Evolutionary conservation across 1,140 invertebrate genomes (phyloP).

Genomic region (Anastrepha obliqua): DNA sequence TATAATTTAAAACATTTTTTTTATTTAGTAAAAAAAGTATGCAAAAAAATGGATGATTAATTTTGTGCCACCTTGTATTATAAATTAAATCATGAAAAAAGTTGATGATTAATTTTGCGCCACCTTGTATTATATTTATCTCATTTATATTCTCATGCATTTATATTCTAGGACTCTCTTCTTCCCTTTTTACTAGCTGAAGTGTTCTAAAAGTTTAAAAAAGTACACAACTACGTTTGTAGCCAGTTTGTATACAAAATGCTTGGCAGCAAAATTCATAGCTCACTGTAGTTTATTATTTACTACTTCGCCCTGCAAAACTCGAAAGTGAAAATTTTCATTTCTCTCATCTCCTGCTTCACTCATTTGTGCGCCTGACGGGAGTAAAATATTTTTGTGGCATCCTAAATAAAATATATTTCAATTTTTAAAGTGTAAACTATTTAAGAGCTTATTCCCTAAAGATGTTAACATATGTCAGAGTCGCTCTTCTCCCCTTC

Average conservation of each 20-base stretch:
- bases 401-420: slow-evolving; percentile 23
- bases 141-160: too few relatives aligned
- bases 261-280: neutral
- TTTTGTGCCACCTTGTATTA: too few relatives aligned
- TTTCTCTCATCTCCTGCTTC: neutral
- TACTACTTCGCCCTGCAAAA: neutral
- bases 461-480: neutral
- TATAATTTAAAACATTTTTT: too few relatives aligned
- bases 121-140: too few relatives aligned
- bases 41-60: too few relatives aligned
- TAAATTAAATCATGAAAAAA: too few relatives aligned
- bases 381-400: neutral
- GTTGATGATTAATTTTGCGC: too few relatives aligned
- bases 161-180: too few relatives aligned
- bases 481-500: neutral
- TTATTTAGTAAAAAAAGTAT: too few relatives aligned
- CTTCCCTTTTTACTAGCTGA: too few relatives aligned
- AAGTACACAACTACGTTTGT: too few relatives aligned
- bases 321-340: neutral
- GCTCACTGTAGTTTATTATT: neutral
- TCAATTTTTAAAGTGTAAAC: neutral
- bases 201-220: too few relatives aligned
- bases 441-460: neutral
- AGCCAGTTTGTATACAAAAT: neutral
- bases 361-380: neutral